Percentiles rank a stretch among this genome's conserved stretches.
Evolutionary conservation across 2,113 vertebrate species (phyloP).

Genomic region (Lathamus discolor): DNA sequence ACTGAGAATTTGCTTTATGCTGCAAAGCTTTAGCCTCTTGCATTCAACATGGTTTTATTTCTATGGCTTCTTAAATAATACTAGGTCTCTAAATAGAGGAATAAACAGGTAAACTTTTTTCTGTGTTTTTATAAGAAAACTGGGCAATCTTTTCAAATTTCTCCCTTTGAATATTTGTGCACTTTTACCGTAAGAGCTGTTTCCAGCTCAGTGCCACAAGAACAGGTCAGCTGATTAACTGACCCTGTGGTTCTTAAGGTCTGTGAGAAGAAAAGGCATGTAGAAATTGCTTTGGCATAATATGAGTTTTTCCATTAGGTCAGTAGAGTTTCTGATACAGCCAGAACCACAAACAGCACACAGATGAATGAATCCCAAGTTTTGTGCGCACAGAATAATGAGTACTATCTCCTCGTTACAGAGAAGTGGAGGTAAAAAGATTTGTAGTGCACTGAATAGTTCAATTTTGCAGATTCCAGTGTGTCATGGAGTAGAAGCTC

Average conservation of each 20-base stretch:
- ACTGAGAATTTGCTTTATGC: rapidly evolving
- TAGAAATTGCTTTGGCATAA: background rate
- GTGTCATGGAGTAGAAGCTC: background rate
- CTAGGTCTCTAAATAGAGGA: background rate
- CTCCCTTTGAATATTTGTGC: background rate
- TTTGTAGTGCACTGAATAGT: background rate
- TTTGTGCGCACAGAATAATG: background rate
- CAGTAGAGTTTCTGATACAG: background rate
- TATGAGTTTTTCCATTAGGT: background rate
- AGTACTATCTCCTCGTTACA: background rate
- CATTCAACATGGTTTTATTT: background rate
- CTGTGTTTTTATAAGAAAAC: background rate
- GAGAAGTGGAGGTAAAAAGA: background rate
- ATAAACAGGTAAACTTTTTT: background rate
- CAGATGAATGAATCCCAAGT: background rate
- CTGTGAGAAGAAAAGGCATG: background rate
- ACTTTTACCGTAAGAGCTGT: background rate
- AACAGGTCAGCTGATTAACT: background rate
- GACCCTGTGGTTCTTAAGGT: no score
- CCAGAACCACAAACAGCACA: background rate
- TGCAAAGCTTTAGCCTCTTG: background rate
- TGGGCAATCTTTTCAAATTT: background rate
- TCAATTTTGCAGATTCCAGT: background rate
- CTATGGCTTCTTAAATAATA: background rate
- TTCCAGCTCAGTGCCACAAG: background rate